Percentiles rank a stretch among this genome's conserved stretches.
Conservation (phyloP, 2,113 vertebrate genomes). For the Seriola dumerili region DNA sequence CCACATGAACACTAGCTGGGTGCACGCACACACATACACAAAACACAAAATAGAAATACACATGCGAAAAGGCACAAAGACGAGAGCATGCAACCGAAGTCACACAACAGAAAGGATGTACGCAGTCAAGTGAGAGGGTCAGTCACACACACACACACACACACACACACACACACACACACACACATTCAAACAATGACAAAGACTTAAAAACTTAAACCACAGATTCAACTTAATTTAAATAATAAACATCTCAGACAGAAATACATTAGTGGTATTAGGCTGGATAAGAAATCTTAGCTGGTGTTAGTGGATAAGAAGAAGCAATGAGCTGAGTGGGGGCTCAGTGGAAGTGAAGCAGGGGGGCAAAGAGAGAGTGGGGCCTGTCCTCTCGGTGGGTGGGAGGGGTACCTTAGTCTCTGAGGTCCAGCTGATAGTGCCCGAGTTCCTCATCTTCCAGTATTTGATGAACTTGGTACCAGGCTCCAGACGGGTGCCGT, state of each 20-base stretch:
- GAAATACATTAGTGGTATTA: conserved; percentile 43
- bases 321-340: conserved; percentile 58
- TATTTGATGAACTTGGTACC: conserved; percentile 97
- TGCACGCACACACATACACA: conserved; percentile 76
- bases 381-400: conserved; percentile 72
- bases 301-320: conserved; percentile 67
- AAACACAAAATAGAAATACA: conserved; percentile 77
- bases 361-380: conserved; percentile 61
- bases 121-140: conserved; percentile 44
- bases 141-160: neutral
- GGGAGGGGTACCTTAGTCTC: conserved; percentile 91
- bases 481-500: conserved; percentile 94
- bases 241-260: conserved; percentile 60
- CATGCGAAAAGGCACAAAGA: conserved; percentile 72
- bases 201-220: conserved; percentile 56
- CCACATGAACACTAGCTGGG: conserved; percentile 98
- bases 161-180: conserved; percentile 37
- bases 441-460: conserved; percentile 98
- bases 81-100: conserved; percentile 63
- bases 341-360: conserved; percentile 66
- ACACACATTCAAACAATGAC: conserved; percentile 47
- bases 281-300: conserved; percentile 53
- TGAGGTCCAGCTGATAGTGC: conserved; percentile 93
- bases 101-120: conserved; percentile 39
- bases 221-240: conserved; percentile 60